Base-by-base conservation (phyloP, 1,140 invertebrate species). In the Ganaspis sp. region DNA sequence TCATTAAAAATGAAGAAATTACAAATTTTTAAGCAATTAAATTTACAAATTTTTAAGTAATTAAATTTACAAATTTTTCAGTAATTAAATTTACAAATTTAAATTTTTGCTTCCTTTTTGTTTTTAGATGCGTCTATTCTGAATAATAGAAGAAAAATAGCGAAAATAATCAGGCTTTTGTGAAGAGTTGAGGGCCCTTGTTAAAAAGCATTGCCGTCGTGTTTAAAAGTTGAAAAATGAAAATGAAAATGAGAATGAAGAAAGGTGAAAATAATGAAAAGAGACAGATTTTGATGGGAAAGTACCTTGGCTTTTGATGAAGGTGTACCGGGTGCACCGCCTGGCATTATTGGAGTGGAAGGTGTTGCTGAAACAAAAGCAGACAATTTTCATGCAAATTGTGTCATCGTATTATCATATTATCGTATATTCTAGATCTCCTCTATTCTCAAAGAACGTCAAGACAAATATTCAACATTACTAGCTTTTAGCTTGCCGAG, bases 251-350 rank as follows among this genome's bases (percentile, higher is more conserved):
- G n/a, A 71, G 34, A 9, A 17, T n/a, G 21, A 15, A 45, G n/a
- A 21, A 49, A 49, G 6, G 29, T 49, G 45, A 49, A 17, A 17
- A 17, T 49, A 17, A 17, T 49, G 45, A 17, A 71, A 21, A 38
- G 9, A 19, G 21, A 17, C 9, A 38, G 26, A 29, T 45, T 58
- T 54, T 73, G 79, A 49, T 21, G 9, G 29, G 12, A 9, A 40
- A 42, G 70, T 90, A 94, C 93, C 92, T 96, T 96, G 74, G 93
- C 92, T 90, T 96, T 96, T 73, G 94, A 93, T 84, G 94, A 95
- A 74, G 95, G 95, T 19, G 95, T 95, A 74, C 95, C 94, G 69
- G 95, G 94, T 75, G 93, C 93, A 79, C 94, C 94, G 53, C 95
- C 94, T 58, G 95, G 95, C 95, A 96, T 96, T 84, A 94, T 95